Evolutionary conservation across 2,888 invertebrate species (phyloP).

Genomic region (Sarcophaga caerulescens): DNA sequence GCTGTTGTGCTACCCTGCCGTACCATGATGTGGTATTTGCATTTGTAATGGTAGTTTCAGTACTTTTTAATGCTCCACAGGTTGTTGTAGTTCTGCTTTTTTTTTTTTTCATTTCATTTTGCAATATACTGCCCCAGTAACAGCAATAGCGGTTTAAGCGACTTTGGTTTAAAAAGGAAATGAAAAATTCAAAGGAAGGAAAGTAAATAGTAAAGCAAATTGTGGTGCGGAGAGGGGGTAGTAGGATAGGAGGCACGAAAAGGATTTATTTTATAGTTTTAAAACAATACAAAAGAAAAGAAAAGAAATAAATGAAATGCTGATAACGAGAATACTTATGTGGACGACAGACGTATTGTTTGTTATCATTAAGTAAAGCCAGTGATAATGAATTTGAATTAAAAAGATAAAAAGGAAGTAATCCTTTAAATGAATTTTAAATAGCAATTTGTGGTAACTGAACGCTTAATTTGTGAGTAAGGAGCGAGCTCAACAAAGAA

Average conservation of each 20-base stretch:
- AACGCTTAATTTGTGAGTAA: too few relatives aligned
- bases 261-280: slow-evolving; percentile 2
- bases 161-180: not conserved
- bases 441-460: not conserved
- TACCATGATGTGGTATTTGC: not conserved
- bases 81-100: not conserved
- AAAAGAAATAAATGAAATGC: not conserved
- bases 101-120: not conserved
- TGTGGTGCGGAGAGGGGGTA: not conserved
- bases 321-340: slow-evolving; percentile 5
- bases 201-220: not conserved
- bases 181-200: not conserved
- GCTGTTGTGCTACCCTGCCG: too few relatives aligned
- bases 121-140: not conserved
- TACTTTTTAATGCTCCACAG: not conserved
- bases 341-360: not conserved
- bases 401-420: not conserved
- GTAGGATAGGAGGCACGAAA: not conserved
- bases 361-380: not conserved
- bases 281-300: not conserved
- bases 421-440: not conserved
- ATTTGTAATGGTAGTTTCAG: slow-evolving; percentile 39
- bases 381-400: not conserved
- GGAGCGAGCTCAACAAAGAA: too few relatives aligned
- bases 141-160: not conserved